Percentiles rank a stretch among this genome's conserved stretches.
Evolutionary conservation across 2,113 vertebrate genomes (phyloP).

Genomic region (Suncus etruscus): DNA sequence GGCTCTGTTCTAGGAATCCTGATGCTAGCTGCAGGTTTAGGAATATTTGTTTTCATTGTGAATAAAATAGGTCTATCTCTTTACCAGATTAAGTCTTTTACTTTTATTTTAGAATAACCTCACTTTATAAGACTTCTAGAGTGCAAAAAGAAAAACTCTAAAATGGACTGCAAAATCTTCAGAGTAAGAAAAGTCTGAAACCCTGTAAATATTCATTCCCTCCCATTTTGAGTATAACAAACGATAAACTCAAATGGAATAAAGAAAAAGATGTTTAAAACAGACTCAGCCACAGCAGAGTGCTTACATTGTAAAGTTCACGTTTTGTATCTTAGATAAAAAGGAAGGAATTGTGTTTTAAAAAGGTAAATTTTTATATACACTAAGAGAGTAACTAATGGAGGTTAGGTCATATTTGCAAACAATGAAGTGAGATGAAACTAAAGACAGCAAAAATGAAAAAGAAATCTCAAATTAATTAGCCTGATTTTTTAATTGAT

Average conservation of each 20-base stretch:
- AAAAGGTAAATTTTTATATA: neutral
- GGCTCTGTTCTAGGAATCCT: constrained; percentile 60
- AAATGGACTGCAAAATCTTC: constrained; percentile 34
- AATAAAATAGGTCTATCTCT: constrained; percentile 16
- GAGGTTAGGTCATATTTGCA: neutral
- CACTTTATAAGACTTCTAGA: constrained; percentile 15
- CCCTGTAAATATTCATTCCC: constrained; percentile 4
- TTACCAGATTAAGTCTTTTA: constrained; percentile 26
- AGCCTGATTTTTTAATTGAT: neutral
- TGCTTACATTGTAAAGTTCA: constrained; percentile 11
- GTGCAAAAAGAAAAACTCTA: constrained; percentile 32
- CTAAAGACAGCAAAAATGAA: neutral
- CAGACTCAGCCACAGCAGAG: neutral
- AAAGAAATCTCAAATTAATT: neutral
- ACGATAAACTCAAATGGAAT: constrained; percentile 48
- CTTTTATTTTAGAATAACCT: constrained; percentile 15
- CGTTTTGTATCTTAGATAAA: neutral
- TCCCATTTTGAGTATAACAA: constrained; percentile 56
- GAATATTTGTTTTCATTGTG: constrained; percentile 57
- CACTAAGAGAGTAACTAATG: neutral
- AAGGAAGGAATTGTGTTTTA: neutral
- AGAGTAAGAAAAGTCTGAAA: constrained; percentile 29
- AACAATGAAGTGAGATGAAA: constrained; percentile 11
- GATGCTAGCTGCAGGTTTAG: constrained; percentile 38
- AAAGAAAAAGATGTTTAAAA: neutral